These are phyloP conservation scores for Cephalotes varians DNA, from an alignment of 2,888 invertebrate species.

Conservation along the genomic window DNA sequence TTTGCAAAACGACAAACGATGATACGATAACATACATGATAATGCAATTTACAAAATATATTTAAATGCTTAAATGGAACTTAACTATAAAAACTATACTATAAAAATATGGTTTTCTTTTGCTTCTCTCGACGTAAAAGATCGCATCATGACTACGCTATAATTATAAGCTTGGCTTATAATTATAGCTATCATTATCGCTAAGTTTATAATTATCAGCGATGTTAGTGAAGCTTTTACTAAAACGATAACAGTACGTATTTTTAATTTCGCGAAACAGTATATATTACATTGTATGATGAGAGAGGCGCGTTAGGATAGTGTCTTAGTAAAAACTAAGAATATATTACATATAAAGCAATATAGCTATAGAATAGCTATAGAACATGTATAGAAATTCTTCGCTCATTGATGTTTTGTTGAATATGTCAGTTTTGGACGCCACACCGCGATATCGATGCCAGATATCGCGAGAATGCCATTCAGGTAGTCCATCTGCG, in stretches of 20 bases:
- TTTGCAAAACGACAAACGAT: neutral
- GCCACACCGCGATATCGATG: constrained; percentile 81
- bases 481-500: constrained; percentile 81
- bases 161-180: constrained; percentile 3
- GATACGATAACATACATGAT: neutral
- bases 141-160: neutral
- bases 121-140: neutral
- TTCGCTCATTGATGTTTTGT: constrained; percentile 33
- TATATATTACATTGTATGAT: constrained; percentile 41
- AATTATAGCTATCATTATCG: neutral
- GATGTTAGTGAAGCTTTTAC: constrained; percentile 48
- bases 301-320: neutral
- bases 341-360: constrained; percentile 49
- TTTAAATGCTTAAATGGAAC: neutral
- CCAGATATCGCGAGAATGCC: constrained; percentile 82
- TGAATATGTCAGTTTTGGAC: constrained; percentile 75
- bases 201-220: neutral
- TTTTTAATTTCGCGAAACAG: constrained; percentile 14
- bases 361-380: constrained; percentile 21
- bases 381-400: constrained; percentile 38
- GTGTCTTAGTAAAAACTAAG: constrained; percentile 2
- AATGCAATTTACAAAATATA: constrained; percentile 11
- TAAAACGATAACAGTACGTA: constrained; percentile 48
- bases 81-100: neutral
- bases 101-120: constrained; percentile 15